These are phyloP conservation scores for Amazona guildingii DNA, from an alignment of 2,113 vertebrate genomes.

Conservation along the genomic window DNA sequence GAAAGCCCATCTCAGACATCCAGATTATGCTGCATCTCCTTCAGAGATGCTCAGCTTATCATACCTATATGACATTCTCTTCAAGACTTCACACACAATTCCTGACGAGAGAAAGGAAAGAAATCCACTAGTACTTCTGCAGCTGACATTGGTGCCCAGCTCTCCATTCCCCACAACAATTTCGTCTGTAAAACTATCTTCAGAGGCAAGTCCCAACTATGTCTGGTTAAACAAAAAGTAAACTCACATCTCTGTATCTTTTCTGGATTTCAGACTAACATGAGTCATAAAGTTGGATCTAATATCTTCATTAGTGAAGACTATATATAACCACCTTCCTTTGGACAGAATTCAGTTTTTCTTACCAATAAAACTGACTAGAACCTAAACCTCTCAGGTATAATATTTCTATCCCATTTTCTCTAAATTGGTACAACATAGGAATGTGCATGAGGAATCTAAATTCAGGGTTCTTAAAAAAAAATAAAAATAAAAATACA, in stretches of 20 bases:
- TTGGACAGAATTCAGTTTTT: not conserved
- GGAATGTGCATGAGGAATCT: not conserved
- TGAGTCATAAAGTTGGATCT: fast-evolving
- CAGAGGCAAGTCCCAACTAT: not conserved
- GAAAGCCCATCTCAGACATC: not conserved
- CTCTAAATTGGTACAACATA: not conserved
- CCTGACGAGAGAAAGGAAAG: not conserved
- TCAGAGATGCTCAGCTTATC: not conserved
- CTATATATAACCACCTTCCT: not conserved
- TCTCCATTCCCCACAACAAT: not conserved
- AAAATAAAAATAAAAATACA: not conserved
- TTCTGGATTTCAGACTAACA: not conserved
- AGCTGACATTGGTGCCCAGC: not conserved
- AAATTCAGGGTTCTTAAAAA: not conserved
- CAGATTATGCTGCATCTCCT: not conserved
- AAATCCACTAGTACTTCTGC: not conserved
- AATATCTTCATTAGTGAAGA: not conserved
- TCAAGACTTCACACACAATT: not conserved
- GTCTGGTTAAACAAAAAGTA: not conserved
- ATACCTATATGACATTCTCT: not conserved
- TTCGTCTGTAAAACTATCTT: not conserved
- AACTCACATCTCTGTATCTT: not conserved
- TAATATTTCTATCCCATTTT: not conserved
- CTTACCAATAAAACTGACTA: not conserved
- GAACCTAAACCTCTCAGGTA: not conserved